These are phyloP conservation scores for Ophion obscuratus DNA, from an alignment of 2,888 invertebrate genomes.

Conservation along the genomic window DNA sequence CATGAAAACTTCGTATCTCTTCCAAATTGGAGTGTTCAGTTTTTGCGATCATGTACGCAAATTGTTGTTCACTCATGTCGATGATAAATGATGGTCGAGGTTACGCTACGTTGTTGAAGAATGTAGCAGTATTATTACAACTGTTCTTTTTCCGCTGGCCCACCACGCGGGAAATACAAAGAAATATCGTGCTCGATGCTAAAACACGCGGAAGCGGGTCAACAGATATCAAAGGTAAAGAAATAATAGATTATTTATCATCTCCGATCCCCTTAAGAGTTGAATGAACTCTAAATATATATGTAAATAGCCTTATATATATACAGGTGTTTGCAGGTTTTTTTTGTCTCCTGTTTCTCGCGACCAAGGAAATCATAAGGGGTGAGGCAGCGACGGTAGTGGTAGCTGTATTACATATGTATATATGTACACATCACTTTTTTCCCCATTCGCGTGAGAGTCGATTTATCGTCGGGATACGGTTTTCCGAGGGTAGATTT, in stretches of 20 bases:
- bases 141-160: too few relatives aligned
- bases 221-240: conserved; percentile 5
- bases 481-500: conserved; percentile 29
- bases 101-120: too few relatives aligned
- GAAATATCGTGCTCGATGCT: background rate
- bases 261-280: conserved; percentile 22
- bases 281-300: conserved; percentile 7
- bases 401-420: conserved; percentile 6
- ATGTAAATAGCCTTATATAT: conserved; percentile 10
- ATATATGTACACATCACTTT: conserved; percentile 25
- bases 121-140: too few relatives aligned
- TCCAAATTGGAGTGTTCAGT: background rate
- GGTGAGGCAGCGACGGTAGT: conserved; percentile 33
- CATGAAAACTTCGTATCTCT: background rate
- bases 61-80: too few relatives aligned
- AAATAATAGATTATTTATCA: conserved; percentile 14
- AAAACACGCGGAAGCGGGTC: background rate
- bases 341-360: conserved; percentile 27
- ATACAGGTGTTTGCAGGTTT: background rate
- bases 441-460: conserved; percentile 39
- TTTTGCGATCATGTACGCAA: too few relatives aligned
- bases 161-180: background rate
- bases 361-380: conserved; percentile 1
- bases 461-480: conserved; percentile 49
- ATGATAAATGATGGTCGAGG: too few relatives aligned